Evolutionary conservation across 2,888 invertebrate species (phyloP).

Genomic region (Melanchra persicariae): DNA sequence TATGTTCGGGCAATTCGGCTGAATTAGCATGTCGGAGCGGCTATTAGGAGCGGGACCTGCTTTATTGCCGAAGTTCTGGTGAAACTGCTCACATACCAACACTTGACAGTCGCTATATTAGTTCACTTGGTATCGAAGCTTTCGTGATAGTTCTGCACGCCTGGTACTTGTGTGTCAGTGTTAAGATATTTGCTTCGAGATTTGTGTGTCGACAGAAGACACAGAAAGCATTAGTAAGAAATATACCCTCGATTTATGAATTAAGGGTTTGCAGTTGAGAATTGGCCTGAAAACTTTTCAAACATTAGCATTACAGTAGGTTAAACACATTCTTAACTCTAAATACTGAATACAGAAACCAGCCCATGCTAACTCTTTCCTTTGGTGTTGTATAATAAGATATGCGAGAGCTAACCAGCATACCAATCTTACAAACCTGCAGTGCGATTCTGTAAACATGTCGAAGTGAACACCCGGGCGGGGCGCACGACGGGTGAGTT

Average conservation of each 20-base stretch:
- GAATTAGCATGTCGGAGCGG: slow-evolving; percentile 37
- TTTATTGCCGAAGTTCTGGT: slow-evolving; percentile 61
- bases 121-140: slow-evolving; percentile 41
- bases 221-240: too few relatives aligned
- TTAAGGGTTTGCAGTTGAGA: too few relatives aligned
- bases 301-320: too few relatives aligned
- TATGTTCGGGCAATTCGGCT: slow-evolving; percentile 34
- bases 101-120: slow-evolving; percentile 41
- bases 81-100: slow-evolving; percentile 44
- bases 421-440: not conserved
- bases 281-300: too few relatives aligned
- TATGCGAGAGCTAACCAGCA: too few relatives aligned
- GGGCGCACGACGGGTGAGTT: too few relatives aligned
- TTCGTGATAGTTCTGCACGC: slow-evolving; percentile 36
- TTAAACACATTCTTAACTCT: not conserved
- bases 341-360: not conserved
- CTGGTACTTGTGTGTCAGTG: slow-evolving; percentile 34
- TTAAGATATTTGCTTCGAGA: not conserved
- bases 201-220: not conserved
- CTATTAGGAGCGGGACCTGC: slow-evolving; percentile 28
- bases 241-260: too few relatives aligned
- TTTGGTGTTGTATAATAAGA: too few relatives aligned
- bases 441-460: too few relatives aligned
- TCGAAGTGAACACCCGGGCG: too few relatives aligned
- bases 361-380: too few relatives aligned